These are phyloP conservation scores for Orientallactaga sibirica DNA, from an alignment of 2,797 vertebrate species.

Conservation along the genomic window DNA sequence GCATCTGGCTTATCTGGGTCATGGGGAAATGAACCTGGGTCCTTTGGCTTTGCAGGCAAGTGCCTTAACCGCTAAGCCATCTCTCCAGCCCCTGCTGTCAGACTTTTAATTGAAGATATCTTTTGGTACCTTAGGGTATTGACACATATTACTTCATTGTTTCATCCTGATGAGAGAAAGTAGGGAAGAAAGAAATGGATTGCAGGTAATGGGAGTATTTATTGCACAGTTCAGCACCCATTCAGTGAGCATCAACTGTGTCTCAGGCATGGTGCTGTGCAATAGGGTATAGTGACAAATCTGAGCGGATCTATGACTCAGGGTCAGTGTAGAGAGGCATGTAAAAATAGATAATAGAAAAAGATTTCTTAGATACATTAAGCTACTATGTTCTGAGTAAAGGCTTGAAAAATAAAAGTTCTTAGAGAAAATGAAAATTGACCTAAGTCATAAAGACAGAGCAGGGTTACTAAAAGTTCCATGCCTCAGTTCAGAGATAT, in stretches of 20 bases:
- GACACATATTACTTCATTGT: constrained; percentile 1
- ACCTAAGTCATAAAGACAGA: background rate
- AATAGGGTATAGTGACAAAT: background rate
- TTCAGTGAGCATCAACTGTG: background rate
- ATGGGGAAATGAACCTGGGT: too few relatives aligned
- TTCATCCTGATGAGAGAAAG: background rate
- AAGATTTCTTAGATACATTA: background rate
- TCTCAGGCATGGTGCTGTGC: background rate
- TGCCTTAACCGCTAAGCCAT: too few relatives aligned
- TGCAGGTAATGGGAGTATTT: background rate
- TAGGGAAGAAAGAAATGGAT: background rate
- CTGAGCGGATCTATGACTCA: background rate
- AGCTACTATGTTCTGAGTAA: background rate
- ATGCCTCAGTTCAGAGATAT: too few relatives aligned
- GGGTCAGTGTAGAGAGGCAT: background rate
- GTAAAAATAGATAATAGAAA: background rate
- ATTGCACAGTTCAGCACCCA: background rate
- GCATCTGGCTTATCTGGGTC: too few relatives aligned
- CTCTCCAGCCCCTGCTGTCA: too few relatives aligned
- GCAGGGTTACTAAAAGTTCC: too few relatives aligned
- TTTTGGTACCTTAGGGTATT: constrained; percentile 18
- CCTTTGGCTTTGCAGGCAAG: too few relatives aligned
- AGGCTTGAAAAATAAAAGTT: background rate
- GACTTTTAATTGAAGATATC: background rate
- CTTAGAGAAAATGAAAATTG: background rate